phyloP scores from a whole-genome alignment of 2,888 invertebrate genomes.

The Willowsia nigromaculata region DNA sequence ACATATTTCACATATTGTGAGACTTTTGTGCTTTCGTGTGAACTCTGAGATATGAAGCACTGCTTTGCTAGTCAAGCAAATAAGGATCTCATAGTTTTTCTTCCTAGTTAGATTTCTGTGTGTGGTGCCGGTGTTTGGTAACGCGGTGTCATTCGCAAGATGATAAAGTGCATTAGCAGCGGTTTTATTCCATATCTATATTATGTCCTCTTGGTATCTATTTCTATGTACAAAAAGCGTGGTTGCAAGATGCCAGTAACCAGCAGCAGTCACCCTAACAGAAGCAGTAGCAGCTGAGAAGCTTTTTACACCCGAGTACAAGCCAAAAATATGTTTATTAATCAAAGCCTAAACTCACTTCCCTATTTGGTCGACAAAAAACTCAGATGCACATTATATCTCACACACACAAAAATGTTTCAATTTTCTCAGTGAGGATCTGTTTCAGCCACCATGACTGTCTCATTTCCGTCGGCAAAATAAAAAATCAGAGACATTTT shows the following conservation, averaged over 20 bases:
- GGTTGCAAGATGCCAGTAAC: not conserved
- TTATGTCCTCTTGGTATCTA: slow-evolving; percentile 29
- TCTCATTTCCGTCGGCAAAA: slow-evolving; percentile 66
- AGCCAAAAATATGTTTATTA: slow-evolving; percentile 36
- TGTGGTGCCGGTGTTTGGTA: slow-evolving; percentile 54
- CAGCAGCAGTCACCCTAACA: slow-evolving; percentile 10
- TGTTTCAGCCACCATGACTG: slow-evolving; percentile 41
- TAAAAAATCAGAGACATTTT: slow-evolving; percentile 52
- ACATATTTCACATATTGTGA: too few species aligned
- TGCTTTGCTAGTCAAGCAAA: not conserved
- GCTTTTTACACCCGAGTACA: slow-evolving; percentile 63
- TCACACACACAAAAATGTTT: slow-evolving; percentile 52
- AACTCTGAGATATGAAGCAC: not conserved
- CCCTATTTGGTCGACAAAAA: slow-evolving; percentile 14
- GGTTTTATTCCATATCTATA: slow-evolving; percentile 57
- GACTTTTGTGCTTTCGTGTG: not conserved
- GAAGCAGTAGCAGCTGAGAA: slow-evolving; percentile 1
- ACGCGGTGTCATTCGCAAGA: slow-evolving; percentile 68
- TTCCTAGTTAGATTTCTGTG: not conserved
- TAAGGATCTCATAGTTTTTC: slow-evolving; percentile 4
- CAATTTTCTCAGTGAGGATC: slow-evolving; percentile 51
- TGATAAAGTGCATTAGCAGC: slow-evolving; percentile 69
- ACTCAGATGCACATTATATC: not conserved
- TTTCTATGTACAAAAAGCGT: not conserved
- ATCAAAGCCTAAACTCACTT: not conserved